These are phyloP conservation scores for Rallus limicola DNA, from an alignment of 2,113 vertebrate genomes.

Conservation along the genomic window DNA sequence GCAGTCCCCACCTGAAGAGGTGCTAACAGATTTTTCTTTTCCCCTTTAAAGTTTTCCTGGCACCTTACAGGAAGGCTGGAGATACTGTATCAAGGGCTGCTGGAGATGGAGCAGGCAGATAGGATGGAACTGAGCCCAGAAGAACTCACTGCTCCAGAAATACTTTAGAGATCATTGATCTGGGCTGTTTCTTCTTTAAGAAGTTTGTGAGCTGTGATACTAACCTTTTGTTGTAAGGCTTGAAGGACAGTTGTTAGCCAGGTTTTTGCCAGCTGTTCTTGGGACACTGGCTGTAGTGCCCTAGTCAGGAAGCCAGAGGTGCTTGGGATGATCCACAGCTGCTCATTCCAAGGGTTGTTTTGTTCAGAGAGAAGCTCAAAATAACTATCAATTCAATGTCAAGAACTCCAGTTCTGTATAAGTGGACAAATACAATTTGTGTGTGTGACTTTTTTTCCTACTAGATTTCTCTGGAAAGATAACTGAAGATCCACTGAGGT, in stretches of 20 bases:
- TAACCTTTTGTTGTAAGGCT: neutral
- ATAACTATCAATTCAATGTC: neutral
- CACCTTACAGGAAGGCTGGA: neutral
- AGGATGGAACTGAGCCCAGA: neutral
- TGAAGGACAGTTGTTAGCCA: neutral
- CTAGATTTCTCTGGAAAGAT: neutral
- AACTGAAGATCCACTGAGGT: neutral
- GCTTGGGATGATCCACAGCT: neutral
- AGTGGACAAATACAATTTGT: neutral
- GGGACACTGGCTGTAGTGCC: neutral
- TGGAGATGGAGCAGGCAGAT: neutral
- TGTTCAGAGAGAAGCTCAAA: neutral
- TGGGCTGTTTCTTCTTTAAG: neutral
- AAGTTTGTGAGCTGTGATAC: neutral
- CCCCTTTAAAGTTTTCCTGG: neutral
- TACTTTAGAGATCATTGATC: neutral
- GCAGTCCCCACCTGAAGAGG: neutral
- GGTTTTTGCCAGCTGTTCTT: neutral
- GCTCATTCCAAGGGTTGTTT: neutral
- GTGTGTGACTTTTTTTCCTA: neutral
- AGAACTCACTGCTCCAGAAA: neutral
- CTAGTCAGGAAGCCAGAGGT: too few species aligned
- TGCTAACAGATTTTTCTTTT: neutral
- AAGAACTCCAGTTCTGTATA: neutral
- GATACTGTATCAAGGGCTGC: neutral